A percentile compares a stretch with the other conserved stretches of the same genome.
Conservation (phyloP, 1,140 invertebrate species). For the Rhizoglyphus robini region DNA sequence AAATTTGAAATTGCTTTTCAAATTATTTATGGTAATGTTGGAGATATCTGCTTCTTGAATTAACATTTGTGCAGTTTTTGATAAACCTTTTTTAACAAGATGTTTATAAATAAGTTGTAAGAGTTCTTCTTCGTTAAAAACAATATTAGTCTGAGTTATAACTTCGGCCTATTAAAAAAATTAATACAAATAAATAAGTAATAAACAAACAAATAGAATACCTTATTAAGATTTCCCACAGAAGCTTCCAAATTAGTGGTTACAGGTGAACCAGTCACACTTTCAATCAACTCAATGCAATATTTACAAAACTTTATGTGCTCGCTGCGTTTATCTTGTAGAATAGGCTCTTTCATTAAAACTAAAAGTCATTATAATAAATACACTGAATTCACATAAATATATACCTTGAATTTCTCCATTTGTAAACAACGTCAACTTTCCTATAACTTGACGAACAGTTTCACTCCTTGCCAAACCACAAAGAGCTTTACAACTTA, state of each 20-base stretch:
- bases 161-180: no score
- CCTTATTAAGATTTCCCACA: conserved; percentile 65
- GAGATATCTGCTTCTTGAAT: conserved; percentile 58
- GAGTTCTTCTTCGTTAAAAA: conserved; percentile 80
- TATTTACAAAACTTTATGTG: conserved; percentile 93
- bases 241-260: conserved; percentile 60
- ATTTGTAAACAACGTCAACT: conserved; percentile 82
- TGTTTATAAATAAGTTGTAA: conserved; percentile 83
- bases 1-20: conserved; percentile 2
- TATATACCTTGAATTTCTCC: conserved; percentile 70
- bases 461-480: conserved; percentile 80
- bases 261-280: conserved; percentile 72
- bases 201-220: no score
- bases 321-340: conserved; percentile 87
- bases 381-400: conserved; percentile 29
- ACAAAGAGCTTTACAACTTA: conserved; percentile 74
- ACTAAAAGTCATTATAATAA: conserved; percentile 20
- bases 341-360: conserved; percentile 82
- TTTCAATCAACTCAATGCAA: conserved; percentile 73
- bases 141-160: conserved; percentile 85
- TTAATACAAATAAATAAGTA: no score
- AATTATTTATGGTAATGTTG: conserved; percentile 12
- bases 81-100: conserved; percentile 54
- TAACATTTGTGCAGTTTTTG: conserved; percentile 52
- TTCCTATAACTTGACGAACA: conserved; percentile 85